A percentile compares a stretch with the other conserved stretches of the same genome.
Evolutionary conservation across 2,888 invertebrate species (phyloP).

Genomic region (Chironomus tentans): DNA sequence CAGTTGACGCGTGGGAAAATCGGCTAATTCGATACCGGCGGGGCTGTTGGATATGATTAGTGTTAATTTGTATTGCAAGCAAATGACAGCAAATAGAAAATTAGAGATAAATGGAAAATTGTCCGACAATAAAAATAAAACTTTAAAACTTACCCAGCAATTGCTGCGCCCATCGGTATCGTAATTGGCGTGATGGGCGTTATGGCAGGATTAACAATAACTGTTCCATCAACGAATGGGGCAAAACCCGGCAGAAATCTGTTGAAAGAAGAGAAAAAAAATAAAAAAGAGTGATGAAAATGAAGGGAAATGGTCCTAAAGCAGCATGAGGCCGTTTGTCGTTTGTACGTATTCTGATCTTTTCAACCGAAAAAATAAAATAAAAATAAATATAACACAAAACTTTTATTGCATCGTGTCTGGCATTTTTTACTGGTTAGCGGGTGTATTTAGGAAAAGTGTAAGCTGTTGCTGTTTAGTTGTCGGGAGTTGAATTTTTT

Average conservation of each 20-base stretch:
- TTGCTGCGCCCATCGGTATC: conserved; percentile 41
- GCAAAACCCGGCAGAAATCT: conserved; percentile 82
- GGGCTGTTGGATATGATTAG: conserved; percentile 36
- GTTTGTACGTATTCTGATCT: neutral
- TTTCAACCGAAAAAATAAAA: neutral
- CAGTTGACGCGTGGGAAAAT: conserved; percentile 72
- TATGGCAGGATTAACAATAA: conserved; percentile 55
- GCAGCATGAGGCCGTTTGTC: neutral
- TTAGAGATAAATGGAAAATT: neutral
- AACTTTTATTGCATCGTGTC: neutral
- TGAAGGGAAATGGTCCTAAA: neutral
- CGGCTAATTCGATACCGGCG: conserved; percentile 70
- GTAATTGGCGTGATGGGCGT: conserved; percentile 36
- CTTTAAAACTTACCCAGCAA: conserved; percentile 42
- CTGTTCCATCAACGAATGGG: conserved; percentile 89
- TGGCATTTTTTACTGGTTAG: neutral
- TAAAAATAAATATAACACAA: neutral
- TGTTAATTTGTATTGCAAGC: neutral
- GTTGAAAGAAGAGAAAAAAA: neutral
- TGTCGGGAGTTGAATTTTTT: too few relatives aligned
- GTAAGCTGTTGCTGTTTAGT: too few relatives aligned
- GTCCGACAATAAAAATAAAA: conserved; percentile 28
- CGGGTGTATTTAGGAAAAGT: too few relatives aligned
- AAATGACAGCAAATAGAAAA: neutral
- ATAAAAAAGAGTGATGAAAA: too few relatives aligned